Evolutionary conservation across 2,797 vertebrate species (phyloP).

Genomic region (Scarus forsteni): DNA sequence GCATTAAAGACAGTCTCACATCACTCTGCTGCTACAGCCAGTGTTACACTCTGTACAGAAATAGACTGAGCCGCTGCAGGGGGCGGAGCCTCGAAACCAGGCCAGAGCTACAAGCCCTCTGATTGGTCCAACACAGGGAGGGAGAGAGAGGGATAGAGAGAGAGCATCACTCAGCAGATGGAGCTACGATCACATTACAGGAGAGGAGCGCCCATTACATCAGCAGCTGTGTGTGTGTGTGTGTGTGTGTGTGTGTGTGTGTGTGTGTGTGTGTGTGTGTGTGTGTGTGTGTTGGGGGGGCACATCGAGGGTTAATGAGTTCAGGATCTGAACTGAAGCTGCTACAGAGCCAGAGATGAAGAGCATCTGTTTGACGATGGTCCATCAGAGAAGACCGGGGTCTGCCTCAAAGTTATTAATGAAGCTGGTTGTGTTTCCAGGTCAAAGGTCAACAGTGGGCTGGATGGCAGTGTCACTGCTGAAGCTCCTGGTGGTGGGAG

Average conservation of each 20-base stretch:
- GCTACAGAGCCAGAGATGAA: constrained; percentile 5
- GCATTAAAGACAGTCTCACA: too few species aligned
- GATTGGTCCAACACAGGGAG: constrained; percentile 40
- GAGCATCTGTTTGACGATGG: too few species aligned
- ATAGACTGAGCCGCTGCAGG: constrained; percentile 46
- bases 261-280: background rate
- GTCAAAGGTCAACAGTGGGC: too few species aligned
- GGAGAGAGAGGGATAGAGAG: constrained; percentile 9
- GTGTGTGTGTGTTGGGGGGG: constrained; percentile 4
- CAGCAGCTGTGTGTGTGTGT: constrained; percentile 25
- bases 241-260: background rate
- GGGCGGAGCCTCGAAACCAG: constrained; percentile 41
- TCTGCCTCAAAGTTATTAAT: too few species aligned
- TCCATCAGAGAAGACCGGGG: too few species aligned
- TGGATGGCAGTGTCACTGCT: too few species aligned
- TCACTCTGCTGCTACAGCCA: too few species aligned
- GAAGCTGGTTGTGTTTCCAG: too few species aligned
- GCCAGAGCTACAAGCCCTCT: constrained; percentile 24
- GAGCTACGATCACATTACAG: constrained; percentile 38
- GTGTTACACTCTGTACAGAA: constrained; percentile 23
- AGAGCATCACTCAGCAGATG: constrained; percentile 39
- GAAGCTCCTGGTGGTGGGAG: too few species aligned
- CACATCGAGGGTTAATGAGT: constrained; percentile 64
- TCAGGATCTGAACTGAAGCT: constrained; percentile 42
- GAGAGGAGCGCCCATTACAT: constrained; percentile 49